phyloP scores from a whole-genome alignment of 2,797 vertebrate genomes.

The Taenioides sp. region DNA sequence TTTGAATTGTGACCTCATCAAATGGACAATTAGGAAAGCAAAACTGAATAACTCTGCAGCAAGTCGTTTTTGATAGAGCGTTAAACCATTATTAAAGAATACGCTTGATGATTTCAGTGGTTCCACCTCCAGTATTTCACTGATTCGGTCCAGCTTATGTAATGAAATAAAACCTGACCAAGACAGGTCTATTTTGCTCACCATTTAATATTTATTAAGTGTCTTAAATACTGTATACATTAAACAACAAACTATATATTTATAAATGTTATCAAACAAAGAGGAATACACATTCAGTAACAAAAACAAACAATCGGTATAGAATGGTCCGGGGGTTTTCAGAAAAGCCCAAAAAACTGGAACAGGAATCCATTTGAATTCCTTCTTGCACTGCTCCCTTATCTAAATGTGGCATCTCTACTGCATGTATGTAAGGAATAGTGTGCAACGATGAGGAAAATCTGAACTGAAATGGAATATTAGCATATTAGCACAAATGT shows the following conservation, averaged over 20 bases:
- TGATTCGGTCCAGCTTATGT: background rate
- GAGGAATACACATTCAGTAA: constrained; percentile 35
- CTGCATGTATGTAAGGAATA: constrained; percentile 9
- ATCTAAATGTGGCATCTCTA: background rate
- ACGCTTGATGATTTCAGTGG: background rate
- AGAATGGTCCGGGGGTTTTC: constrained; percentile 31
- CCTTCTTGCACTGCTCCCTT: constrained; percentile 10
- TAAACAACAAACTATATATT: constrained; percentile 6
- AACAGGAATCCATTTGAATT: constrained; percentile 13
- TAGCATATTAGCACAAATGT: background rate
- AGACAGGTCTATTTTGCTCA: background rate
- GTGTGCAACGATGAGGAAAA: background rate
- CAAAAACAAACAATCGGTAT: constrained; percentile 37
- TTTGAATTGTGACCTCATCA: too few species aligned
- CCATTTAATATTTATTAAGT: constrained; percentile 18
- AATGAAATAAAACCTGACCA: background rate
- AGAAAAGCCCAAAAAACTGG: constrained; percentile 22
- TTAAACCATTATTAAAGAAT: background rate
- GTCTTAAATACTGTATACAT: constrained; percentile 22
- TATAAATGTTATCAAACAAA: constrained; percentile 28
- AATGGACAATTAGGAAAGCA: background rate
- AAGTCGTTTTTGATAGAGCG: background rate
- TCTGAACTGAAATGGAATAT: background rate
- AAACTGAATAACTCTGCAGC: background rate
- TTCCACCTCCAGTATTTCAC: background rate